Conservation (phyloP, 2,113 vertebrate species). For the pig (Sus scrofa) region DNA sequence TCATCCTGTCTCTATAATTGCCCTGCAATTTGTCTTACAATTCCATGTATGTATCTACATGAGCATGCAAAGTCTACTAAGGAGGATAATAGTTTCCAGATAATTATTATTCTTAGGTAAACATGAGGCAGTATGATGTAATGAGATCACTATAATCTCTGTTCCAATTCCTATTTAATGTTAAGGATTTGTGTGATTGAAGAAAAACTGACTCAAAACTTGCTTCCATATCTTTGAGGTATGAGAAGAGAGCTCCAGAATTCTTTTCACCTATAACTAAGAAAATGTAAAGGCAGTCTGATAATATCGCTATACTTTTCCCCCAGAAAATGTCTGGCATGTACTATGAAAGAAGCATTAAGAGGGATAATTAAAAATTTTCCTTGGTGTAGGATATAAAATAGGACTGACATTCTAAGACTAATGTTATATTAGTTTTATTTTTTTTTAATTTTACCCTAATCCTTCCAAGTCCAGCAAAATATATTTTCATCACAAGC, state of each 20-base stretch:
- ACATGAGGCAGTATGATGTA: background rate
- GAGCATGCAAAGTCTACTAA: background rate
- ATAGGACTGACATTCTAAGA: background rate
- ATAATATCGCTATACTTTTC: background rate
- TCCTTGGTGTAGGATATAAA: background rate
- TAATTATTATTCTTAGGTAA: background rate
- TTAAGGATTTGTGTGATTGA: background rate
- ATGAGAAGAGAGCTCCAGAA: background rate
- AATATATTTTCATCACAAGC: background rate
- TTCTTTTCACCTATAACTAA: background rate
- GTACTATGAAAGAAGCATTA: background rate
- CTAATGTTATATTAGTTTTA: background rate
- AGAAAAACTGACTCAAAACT: background rate
- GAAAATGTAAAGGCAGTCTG: background rate
- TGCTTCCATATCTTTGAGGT: conserved; percentile 20
- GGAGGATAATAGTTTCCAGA: background rate
- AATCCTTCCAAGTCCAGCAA: background rate
- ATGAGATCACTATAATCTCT: background rate
- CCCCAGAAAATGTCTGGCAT: background rate
- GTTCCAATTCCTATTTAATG: background rate
- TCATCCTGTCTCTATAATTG: background rate
- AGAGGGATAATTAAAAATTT: background rate
- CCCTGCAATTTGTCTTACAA: background rate
- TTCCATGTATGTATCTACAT: background rate
- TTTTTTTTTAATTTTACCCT: background rate